A percentile compares a stretch with the other conserved stretches of the same genome.
phyloP scores from a whole-genome alignment of 2,888 invertebrate genomes.

The Caenorhabditis japonica region DNA sequence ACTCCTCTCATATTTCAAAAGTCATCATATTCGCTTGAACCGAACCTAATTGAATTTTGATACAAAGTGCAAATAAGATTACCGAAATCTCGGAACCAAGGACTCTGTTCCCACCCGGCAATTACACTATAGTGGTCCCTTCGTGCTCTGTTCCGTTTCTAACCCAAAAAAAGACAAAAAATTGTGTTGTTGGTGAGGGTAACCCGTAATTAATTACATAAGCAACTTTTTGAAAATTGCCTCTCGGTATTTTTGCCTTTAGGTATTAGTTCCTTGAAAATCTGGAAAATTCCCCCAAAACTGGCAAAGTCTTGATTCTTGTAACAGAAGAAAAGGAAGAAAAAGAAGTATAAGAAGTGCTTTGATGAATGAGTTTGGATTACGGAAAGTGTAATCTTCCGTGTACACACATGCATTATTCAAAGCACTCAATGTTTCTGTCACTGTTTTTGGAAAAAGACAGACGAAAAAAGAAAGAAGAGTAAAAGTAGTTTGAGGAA shows the following conservation, averaged over 20 bases:
- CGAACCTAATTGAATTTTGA: conserved; percentile 17
- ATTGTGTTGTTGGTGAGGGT: too few relatives aligned
- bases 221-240: too few relatives aligned
- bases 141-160: not conserved
- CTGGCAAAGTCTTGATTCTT: conserved; percentile 30
- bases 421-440: conserved; percentile 38
- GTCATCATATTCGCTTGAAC: conserved; percentile 5
- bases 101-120: not conserved
- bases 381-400: conserved; percentile 45
- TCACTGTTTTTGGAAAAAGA: conserved; percentile 33
- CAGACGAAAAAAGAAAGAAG: conserved; percentile 26
- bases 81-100: not conserved
- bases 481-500: conserved; percentile 14
- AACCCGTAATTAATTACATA: too few relatives aligned
- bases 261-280: too few relatives aligned
- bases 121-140: not conserved
- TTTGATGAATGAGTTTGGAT: conserved; percentile 52
- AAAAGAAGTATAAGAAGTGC: conserved; percentile 38
- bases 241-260: too few relatives aligned
- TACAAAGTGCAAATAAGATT: conserved; percentile 12
- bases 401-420: conserved; percentile 22
- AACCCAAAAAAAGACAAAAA: too few relatives aligned
- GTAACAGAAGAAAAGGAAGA: too few relatives aligned
- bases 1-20: conserved; percentile 19
- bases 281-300: too few relatives aligned